These are phyloP conservation scores for Frankliniella fusca DNA, from an alignment of 2,888 invertebrate species.

Conservation along the genomic window DNA sequence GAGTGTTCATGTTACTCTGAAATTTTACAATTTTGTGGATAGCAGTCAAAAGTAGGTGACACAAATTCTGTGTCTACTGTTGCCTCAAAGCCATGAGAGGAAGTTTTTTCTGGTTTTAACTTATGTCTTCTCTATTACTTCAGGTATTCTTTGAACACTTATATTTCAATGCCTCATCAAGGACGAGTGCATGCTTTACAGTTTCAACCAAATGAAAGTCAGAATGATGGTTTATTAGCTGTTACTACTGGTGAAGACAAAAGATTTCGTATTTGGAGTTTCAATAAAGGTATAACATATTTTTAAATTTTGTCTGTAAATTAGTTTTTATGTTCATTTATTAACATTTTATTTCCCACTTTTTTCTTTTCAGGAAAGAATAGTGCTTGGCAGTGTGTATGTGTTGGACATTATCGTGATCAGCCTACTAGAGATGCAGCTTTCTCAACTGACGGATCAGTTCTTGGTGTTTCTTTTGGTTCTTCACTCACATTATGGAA, in stretches of 20 bases:
- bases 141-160: slow-evolving; percentile 67
- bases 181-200: slow-evolving; percentile 55
- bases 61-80: slow-evolving; percentile 26
- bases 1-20: slow-evolving; percentile 61
- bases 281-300: slow-evolving; percentile 11
- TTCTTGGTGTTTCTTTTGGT: slow-evolving; percentile 66
- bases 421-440: slow-evolving; percentile 55
- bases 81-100: slow-evolving; percentile 16
- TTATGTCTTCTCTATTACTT: slow-evolving; percentile 39
- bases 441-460: slow-evolving; percentile 72
- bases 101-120: background rate
- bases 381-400: slow-evolving; percentile 63
- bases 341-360: slow-evolving; percentile 30
- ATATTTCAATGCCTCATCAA: slow-evolving; percentile 68
- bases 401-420: slow-evolving; percentile 59
- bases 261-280: slow-evolving; percentile 65
- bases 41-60: slow-evolving; percentile 56
- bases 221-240: slow-evolving; percentile 50
- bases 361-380: slow-evolving; percentile 49
- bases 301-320: slow-evolving; percentile 35
- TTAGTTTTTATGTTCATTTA: background rate
- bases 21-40: slow-evolving; percentile 67
- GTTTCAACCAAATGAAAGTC: slow-evolving; percentile 54
- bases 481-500: slow-evolving; percentile 66
- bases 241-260: slow-evolving; percentile 65